Evolutionary conservation across 2,888 invertebrate genomes (phyloP).

Genomic region (Norana najaformis): DNA sequence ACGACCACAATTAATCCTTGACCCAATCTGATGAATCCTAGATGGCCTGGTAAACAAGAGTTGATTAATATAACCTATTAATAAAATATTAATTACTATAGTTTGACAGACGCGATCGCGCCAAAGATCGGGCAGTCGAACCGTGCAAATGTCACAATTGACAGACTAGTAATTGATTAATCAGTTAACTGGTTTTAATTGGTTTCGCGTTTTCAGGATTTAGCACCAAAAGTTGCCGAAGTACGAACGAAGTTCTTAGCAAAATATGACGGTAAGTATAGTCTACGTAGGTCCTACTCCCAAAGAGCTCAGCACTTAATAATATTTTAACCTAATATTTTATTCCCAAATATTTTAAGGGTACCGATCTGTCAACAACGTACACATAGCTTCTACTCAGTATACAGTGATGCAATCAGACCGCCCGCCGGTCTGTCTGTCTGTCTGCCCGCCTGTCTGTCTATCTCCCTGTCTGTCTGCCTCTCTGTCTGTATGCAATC

Average conservation of each 20-base stretch:
- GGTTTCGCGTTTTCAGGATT: background rate
- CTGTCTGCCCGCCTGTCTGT: background rate
- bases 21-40: no score
- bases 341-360: no score
- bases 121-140: background rate
- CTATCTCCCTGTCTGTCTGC: background rate
- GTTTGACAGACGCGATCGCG: background rate
- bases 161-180: background rate
- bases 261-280: slow-evolving; percentile 29
- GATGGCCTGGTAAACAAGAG: no score
- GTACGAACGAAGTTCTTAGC: slow-evolving; percentile 24
- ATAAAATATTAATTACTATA: background rate
- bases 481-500: background rate
- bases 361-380: no score
- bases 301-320: no score
- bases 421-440: no score
- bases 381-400: no score
- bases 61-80: no score
- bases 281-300: background rate
- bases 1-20: no score
- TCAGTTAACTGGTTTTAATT: background rate
- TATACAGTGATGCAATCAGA: no score
- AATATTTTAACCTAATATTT: no score
- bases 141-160: background rate
- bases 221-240: slow-evolving; percentile 26